Evolutionary conservation across 2,888 invertebrate genomes (phyloP).

Genomic region (Suillia variegata): DNA sequence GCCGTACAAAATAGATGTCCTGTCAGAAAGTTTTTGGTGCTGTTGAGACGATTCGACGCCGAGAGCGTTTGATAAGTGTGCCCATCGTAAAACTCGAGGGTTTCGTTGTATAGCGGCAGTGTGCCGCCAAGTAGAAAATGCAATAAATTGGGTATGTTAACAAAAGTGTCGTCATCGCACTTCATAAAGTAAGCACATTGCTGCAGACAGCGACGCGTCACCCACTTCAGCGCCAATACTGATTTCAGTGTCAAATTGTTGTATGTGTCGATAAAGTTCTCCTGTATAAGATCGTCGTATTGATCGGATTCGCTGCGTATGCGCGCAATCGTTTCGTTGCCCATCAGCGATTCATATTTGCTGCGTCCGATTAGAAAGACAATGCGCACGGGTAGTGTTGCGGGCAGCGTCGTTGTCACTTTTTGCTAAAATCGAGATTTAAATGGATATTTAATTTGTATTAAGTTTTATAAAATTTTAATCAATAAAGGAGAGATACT

Average conservation of each 20-base stretch:
- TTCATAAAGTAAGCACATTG: conserved; percentile 75
- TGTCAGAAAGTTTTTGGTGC: conserved; percentile 66
- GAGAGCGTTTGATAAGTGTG: conserved; percentile 44
- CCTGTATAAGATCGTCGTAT: conserved; percentile 81
- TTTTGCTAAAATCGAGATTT: too few relatives aligned
- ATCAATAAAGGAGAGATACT: conserved; percentile 6
- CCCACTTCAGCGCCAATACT: conserved; percentile 83
- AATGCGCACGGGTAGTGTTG: conserved; percentile 41
- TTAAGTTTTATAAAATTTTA: background rate
- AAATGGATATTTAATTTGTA: too few relatives aligned
- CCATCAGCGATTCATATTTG: conserved; percentile 39
- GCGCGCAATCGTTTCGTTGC: conserved; percentile 67
- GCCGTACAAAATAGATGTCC: conserved; percentile 82
- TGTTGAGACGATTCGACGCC: conserved; percentile 48
- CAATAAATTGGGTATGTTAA: conserved; percentile 75
- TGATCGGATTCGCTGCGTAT: conserved; percentile 71
- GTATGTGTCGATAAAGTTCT: conserved; percentile 81
- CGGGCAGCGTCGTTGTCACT: conserved; percentile 25
- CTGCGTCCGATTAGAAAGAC: conserved; percentile 56
- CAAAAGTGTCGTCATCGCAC: conserved; percentile 86
- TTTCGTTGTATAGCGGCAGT: conserved; percentile 59
- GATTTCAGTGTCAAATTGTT: conserved; percentile 87
- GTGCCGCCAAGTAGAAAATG: conserved; percentile 62
- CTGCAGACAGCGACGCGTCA: conserved; percentile 69
- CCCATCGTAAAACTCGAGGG: conserved; percentile 52